Evolutionary conservation across 2,888 invertebrate species (phyloP), one percentile per base, ranked within the genome.

Genomic region (Meteorus cinctellus): DNA sequence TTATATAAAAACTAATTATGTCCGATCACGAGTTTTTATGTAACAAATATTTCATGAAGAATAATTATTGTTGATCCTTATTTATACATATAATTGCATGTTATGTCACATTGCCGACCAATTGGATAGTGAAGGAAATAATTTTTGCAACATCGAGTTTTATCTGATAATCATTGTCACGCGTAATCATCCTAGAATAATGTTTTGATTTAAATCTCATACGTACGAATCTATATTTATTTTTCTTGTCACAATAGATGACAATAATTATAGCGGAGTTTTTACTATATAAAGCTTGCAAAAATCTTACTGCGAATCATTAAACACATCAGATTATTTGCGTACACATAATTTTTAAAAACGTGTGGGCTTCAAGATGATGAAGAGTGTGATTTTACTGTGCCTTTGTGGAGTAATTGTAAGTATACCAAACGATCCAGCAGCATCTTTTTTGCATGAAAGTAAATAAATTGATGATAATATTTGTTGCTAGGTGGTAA

Each of bases 361-460:
- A 55, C 55, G 10, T 19, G 1, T 1, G 1, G 1, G 2, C n/a
- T 60, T 8, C 72, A 77, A 76, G 19, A 83, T 83, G 83, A 68
- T 81, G 67, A 83, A 81, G 67, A 14, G 74, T 66, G 66, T 78
- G 14, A 62, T 82, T 60, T 10, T 79, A 4, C 77, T 69, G 14
- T 77, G 78, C 41, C 65, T 83, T 31, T 83, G 81, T 67, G 77
- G 76, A 16, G 75, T 68, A 8, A 12, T 63, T 36, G 67, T 67
- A 51, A 76, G n/a, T 27, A 51, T 31, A 6, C 4, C 34, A 34
- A 34, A 6, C 34, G 34, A 34, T 34, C 34, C 1, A 34, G 1
- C 34, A 34, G 2, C 34, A 34, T 34, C 8, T 34, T 8, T 2
- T 34, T 34, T 34, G 5, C 5, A 34, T 34, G 5, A 8, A 34